Evolutionary conservation across 1,140 invertebrate species (phyloP), one percentile per base, ranked within the genome.

Genomic region (Monomorium pharaonis): DNA sequence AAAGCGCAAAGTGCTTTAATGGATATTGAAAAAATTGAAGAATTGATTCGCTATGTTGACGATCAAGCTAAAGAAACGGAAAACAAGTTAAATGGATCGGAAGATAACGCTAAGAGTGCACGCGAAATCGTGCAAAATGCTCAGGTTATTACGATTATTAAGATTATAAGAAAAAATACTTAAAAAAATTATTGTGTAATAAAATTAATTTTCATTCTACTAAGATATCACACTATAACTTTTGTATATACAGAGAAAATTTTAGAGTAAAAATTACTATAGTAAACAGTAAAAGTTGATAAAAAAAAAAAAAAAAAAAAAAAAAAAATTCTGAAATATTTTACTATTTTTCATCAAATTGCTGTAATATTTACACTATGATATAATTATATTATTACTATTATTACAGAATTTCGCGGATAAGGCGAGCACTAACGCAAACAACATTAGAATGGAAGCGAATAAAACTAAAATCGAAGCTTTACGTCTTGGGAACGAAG

Each of bases 81-180:
- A 51, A 94, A 96, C 62, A 97, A 98, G 16, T 92, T 99, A 4
- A 95, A 94, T 47, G 97, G 96, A 0, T 98, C 98, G 0, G 97
- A 98, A 90, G 95, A 95, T 63, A 97, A 98, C 92, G 98, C 98
- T 0, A 96, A 97, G 30, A 95, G 96, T 62, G 98, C 98, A 1
- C 96, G 97, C 63, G 95, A 97, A 83, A 96, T 97, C 87, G 98
- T 98, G 0, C 95, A 97, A 90, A 95, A 97, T 75, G 98, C 98
- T 0, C 97, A 98, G 95, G 98, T 98, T 95, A 94, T n/a, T n/a
- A n/a, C n/a, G 18, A 42, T 87, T 83, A 44, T 30, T 30, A 6
- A 56, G 60, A 76, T 10, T 42, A 24, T 58, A 42, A 44, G 44
- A 76, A 60, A 58, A 72, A 72, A 2, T 24, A 42, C 9, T 74